Evolutionary conservation across 2,113 vertebrate species (phyloP).

Genomic region (Eudorcas thomsonii): DNA sequence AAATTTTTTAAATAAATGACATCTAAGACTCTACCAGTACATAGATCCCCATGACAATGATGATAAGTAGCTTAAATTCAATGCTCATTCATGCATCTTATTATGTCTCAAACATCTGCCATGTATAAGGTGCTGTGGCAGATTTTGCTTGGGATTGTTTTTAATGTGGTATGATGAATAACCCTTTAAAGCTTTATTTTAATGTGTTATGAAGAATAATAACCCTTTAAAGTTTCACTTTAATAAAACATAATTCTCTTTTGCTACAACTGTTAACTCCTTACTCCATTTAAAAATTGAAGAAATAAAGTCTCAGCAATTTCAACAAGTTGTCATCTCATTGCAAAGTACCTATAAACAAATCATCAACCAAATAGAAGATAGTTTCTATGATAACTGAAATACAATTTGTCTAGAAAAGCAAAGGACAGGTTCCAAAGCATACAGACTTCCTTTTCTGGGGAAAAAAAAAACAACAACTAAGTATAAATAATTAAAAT

Average conservation of each 20-base stretch:
- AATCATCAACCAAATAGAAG: not conserved
- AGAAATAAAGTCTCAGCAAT: slow-evolving; percentile 24
- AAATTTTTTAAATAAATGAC: not conserved
- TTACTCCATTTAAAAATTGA: not conserved
- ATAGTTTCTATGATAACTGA: not conserved
- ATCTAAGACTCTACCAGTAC: not conserved
- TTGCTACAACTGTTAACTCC: not conserved
- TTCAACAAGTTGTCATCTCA: not conserved
- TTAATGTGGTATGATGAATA: not conserved
- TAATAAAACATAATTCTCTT: slow-evolving; percentile 20
- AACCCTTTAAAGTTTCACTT: not conserved
- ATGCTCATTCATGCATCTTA: not conserved
- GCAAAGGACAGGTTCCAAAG: not conserved
- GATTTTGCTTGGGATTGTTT: not conserved
- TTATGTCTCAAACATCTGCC: not conserved
- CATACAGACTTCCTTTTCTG: not conserved
- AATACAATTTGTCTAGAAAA: slow-evolving; percentile 28
- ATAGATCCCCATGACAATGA: not conserved
- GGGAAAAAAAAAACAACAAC: not conserved
- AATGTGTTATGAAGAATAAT: not conserved
- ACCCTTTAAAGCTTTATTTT: not conserved
- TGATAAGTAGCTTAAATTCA: not conserved
- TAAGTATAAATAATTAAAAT: slow-evolving; percentile 37
- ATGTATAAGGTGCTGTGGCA: not conserved
- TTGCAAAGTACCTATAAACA: not conserved